Conservation (phyloP, 2,888 invertebrate genomes). For the Platycheirus rosarum region DNA sequence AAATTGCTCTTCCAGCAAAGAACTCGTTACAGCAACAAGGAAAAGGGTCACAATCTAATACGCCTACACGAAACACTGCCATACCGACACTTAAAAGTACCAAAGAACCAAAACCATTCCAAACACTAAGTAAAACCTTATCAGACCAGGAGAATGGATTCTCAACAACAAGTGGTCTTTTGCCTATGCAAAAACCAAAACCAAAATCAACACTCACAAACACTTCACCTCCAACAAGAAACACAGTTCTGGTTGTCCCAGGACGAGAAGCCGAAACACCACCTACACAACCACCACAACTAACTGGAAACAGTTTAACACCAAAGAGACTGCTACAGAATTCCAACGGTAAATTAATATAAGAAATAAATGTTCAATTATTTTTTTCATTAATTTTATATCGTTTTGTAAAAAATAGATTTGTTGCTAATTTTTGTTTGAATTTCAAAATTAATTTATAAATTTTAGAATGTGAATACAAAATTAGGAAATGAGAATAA, state of each 20-base stretch:
- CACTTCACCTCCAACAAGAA: slow-evolving; percentile 3
- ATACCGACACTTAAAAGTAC: slow-evolving; percentile 3
- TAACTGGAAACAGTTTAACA: slow-evolving; percentile 8
- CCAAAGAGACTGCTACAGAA: slow-evolving; percentile 32
- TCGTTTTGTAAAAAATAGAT: too few relatives aligned
- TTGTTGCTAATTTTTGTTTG: too few relatives aligned
- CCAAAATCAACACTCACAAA: slow-evolving; percentile 1
- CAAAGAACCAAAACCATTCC: slow-evolving; percentile 15
- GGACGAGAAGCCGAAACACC: too few relatives aligned
- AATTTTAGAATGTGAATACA: too few relatives aligned
- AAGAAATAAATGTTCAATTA: background rate
- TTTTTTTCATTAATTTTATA: too few relatives aligned
- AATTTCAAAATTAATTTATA: too few relatives aligned
- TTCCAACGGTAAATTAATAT: slow-evolving; percentile 48
- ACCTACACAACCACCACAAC: slow-evolving; percentile 24
- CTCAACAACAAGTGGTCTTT: background rate
- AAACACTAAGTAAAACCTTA: slow-evolving; percentile 7
- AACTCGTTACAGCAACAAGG: background rate
- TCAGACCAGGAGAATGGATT: background rate
- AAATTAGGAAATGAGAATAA: too few relatives aligned
- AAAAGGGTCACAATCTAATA: slow-evolving; percentile 4
- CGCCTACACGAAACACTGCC: slow-evolving; percentile 34
- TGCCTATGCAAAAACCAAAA: background rate
- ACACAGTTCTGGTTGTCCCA: slow-evolving; percentile 10
- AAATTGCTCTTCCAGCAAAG: slow-evolving; percentile 6